phyloP scores from a whole-genome alignment of 2,888 invertebrate genomes.

The Esperia sulphurella region DNA sequence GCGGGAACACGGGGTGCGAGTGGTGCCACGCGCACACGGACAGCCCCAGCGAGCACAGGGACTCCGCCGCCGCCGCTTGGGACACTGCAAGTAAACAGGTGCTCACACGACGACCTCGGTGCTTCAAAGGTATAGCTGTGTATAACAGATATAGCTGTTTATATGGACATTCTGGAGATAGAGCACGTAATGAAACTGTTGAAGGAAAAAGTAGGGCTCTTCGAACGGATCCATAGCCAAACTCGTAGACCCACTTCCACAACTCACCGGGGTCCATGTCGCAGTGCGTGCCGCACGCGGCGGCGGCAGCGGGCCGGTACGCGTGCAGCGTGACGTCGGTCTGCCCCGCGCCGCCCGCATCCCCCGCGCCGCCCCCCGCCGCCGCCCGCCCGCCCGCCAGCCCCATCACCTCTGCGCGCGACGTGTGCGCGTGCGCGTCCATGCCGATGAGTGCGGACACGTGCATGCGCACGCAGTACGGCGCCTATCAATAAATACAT shows the following conservation, averaged over 20 bases:
- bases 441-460: constrained; percentile 81
- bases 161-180: too few relatives aligned
- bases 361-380: constrained; percentile 16
- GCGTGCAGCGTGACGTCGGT: constrained; percentile 20
- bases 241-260: too few relatives aligned
- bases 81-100: constrained; percentile 42
- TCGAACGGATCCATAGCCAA: too few relatives aligned
- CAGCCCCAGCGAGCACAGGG: constrained; percentile 63
- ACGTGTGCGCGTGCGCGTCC: constrained; percentile 85
- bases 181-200: too few relatives aligned
- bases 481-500: constrained; percentile 65
- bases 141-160: too few relatives aligned
- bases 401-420: constrained; percentile 87
- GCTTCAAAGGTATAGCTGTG: too few relatives aligned
- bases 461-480: constrained; percentile 79
- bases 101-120: too few relatives aligned
- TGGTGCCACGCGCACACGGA: constrained; percentile 87
- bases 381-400: constrained; percentile 80
- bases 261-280: constrained; percentile 86
- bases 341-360: not conserved
- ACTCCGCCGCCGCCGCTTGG: constrained; percentile 80
- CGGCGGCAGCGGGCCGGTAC: constrained; percentile 83
- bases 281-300: constrained; percentile 83
- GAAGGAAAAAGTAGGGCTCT: too few relatives aligned
- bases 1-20: constrained; percentile 86